Evolutionary conservation across 2,113 vertebrate genomes (phyloP).

Genomic region (Daubentonia madagascariensis): DNA sequence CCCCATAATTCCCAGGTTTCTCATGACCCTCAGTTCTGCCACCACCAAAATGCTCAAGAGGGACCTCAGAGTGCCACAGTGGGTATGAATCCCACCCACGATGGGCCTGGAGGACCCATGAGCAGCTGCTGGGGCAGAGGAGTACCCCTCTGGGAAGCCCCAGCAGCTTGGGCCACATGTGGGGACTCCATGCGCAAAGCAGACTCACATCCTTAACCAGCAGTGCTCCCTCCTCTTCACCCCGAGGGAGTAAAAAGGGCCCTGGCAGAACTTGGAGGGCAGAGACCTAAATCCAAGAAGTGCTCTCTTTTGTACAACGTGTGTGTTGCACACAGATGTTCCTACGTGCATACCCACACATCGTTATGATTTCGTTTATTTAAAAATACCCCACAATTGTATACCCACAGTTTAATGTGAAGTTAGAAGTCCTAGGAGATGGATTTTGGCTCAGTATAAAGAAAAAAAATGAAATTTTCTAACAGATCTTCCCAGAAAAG

Average conservation of each 20-base stretch:
- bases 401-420: not conserved
- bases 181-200: no score
- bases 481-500: not conserved
- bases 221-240: not conserved
- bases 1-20: not conserved
- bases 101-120: not conserved
- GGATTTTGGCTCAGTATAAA: not conserved
- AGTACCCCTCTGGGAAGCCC: no score
- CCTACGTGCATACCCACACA: rapidly evolving
- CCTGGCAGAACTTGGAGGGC: not conserved
- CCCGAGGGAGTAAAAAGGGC: not conserved
- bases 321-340: rapidly evolving
- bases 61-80: rapidly evolving
- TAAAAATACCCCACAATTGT: not conserved
- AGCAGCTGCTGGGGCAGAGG: not conserved
- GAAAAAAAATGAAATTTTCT: not conserved
- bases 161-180: rapidly evolving
- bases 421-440: not conserved
- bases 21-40: not conserved
- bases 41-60: rapidly evolving
- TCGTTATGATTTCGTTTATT: not conserved
- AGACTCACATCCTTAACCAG: rapidly evolving
- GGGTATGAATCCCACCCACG: rapidly evolving
- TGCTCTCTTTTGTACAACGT: rapidly evolving
- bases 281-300: not conserved